A percentile compares a stretch with the other conserved stretches of the same genome.
phyloP scores from a whole-genome alignment of 1,140 invertebrate genomes.

The Drosophila trapezifrons region DNA sequence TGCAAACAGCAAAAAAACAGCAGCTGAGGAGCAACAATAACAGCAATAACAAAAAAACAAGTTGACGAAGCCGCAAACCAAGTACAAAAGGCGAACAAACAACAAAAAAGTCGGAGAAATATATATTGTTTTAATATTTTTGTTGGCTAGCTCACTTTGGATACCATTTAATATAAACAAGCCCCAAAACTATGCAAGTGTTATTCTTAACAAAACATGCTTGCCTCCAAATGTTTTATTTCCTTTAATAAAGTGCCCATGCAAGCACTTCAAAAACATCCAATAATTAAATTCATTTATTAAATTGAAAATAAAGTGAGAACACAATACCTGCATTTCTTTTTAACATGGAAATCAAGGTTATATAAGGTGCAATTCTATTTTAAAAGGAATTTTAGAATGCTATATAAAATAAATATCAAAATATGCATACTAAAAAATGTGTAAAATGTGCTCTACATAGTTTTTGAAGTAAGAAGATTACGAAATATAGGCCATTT shows the following conservation, averaged over 20 bases:
- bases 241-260: too few species aligned
- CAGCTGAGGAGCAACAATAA: constrained; percentile 5
- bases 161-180: neutral
- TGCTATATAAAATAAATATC: neutral
- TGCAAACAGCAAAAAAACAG: constrained; percentile 41
- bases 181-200: neutral
- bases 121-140: constrained; percentile 4
- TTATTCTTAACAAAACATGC: too few species aligned
- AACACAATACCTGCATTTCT: too few species aligned
- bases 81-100: neutral
- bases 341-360: too few species aligned
- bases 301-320: neutral
- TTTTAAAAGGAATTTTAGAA: neutral
- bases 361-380: too few species aligned
- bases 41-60: constrained; percentile 5
- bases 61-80: constrained; percentile 6
- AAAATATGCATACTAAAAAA: neutral
- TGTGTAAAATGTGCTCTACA: neutral
- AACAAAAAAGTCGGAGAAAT: neutral
- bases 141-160: neutral
- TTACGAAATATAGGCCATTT: too few species aligned
- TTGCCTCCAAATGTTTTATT: too few species aligned
- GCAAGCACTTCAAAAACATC: too few species aligned
- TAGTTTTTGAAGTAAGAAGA: neutral
- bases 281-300: neutral